A percentile compares a stretch with the other conserved stretches of the same genome.
Evolutionary conservation across 2,797 vertebrate species (phyloP).

Genomic region (Sebastes umbrosus): DNA sequence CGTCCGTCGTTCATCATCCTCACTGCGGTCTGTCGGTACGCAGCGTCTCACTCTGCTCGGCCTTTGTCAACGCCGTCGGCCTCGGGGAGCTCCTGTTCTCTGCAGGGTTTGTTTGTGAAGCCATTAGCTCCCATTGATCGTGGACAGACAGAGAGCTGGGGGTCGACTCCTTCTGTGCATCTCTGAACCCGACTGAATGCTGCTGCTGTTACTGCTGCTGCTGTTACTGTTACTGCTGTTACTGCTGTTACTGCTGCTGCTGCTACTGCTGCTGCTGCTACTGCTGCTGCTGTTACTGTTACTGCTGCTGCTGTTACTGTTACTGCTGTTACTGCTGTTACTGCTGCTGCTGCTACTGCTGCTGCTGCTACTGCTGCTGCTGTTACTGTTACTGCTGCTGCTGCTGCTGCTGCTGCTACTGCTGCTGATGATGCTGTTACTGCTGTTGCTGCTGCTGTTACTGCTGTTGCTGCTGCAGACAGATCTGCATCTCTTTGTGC

Average conservation of each 20-base stretch:
- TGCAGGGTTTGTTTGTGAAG: conserved; percentile 43
- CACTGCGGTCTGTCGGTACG: conserved; percentile 15
- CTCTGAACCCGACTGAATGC: conserved; percentile 9
- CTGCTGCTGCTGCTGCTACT: too few relatives aligned
- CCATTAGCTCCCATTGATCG: conserved; percentile 47
- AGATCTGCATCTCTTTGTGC: conserved; percentile 33
- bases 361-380: too few relatives aligned
- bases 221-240: too few relatives aligned
- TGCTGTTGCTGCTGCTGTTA: too few relatives aligned
- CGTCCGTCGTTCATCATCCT: conserved; percentile 28
- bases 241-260: too few relatives aligned
- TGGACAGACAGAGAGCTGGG: conserved; percentile 7
- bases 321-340: too few relatives aligned
- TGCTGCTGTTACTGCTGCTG: not conserved
- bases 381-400: too few relatives aligned
- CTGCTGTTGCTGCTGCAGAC: too few relatives aligned
- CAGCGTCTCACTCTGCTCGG: conserved; percentile 5
- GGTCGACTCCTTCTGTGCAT: not conserved
- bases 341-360: too few relatives aligned
- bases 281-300: too few relatives aligned
- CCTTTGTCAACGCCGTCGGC: conserved; percentile 6
- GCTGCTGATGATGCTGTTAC: too few relatives aligned
- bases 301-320: not conserved
- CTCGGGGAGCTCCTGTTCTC: conserved; percentile 39
- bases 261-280: too few relatives aligned